phyloP scores from a whole-genome alignment of 2,888 invertebrate species.

The Choristoneura rosaceana region DNA sequence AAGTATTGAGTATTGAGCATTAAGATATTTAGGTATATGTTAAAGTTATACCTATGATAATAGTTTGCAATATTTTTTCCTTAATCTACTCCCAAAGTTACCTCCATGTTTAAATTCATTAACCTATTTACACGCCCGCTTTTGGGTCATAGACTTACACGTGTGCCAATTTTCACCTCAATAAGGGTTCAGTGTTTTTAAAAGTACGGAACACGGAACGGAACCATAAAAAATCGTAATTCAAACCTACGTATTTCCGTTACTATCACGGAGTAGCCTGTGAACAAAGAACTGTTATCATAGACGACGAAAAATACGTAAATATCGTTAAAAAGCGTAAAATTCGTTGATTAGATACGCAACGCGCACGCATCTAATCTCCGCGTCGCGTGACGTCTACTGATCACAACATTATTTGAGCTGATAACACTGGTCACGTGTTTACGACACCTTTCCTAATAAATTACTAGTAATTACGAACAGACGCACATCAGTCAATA shows the following conservation, averaged over 20 bases:
- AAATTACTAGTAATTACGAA: background rate
- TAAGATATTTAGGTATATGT: no score
- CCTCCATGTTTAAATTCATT: no score
- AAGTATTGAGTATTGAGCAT: no score
- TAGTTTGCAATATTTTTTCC: no score
- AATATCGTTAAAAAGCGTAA: constrained; percentile 31
- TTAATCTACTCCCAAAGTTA: no score
- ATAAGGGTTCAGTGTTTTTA: no score
- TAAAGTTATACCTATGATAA: no score
- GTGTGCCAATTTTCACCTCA: no score
- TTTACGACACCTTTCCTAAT: background rate
- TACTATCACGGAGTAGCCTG: background rate
- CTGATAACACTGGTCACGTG: background rate
- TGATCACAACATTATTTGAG: background rate
- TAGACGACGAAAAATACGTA: constrained; percentile 15
- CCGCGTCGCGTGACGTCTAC: background rate
- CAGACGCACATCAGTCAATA: background rate
- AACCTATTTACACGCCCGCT: no score
- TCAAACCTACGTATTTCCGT: background rate
- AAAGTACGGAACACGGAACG: no score
- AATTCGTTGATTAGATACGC: constrained; percentile 35
- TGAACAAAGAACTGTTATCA: constrained; percentile 16
- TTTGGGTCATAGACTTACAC: no score
- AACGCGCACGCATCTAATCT: background rate
- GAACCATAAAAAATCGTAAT: background rate